These are phyloP conservation scores for Pecten maximus DNA, from an alignment of 2,888 invertebrate species.

Conservation along the genomic window DNA sequence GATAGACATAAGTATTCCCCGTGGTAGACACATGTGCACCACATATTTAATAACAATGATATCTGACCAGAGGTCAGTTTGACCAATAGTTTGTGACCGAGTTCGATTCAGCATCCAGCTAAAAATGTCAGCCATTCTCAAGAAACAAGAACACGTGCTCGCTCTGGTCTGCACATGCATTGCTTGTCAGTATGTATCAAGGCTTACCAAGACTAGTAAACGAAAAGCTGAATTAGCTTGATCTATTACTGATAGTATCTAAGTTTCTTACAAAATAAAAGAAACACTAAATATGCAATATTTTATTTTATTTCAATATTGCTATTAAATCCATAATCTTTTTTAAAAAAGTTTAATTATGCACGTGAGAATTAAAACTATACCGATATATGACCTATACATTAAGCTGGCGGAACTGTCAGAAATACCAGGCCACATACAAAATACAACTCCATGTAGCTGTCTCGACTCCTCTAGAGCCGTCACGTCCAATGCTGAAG, in stretches of 20 bases:
- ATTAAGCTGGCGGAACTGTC: neutral
- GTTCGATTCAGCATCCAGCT: neutral
- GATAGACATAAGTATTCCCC: no score
- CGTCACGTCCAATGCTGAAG: neutral
- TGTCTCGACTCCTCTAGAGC: neutral
- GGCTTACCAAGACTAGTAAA: neutral
- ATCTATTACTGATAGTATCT: neutral
- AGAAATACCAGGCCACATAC: neutral
- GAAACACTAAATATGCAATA: neutral
- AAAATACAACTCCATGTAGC: neutral
- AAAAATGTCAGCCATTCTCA: neutral
- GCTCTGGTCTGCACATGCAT: neutral
- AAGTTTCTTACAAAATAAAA: neutral
- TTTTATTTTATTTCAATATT: neutral
- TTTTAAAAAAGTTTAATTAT: neutral
- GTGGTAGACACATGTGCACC: neutral
- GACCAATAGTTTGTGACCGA: neutral
- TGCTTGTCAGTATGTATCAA: neutral
- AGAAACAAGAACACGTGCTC: constrained; percentile 6
- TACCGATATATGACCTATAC: neutral
- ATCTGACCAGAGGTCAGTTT: neutral
- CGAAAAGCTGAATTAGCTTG: neutral
- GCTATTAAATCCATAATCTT: neutral
- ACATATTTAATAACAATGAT: neutral
- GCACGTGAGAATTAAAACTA: neutral